A percentile compares a stretch with the other conserved stretches of the same genome.
Conservation (phyloP, 2,113 vertebrate genomes). For the Oryctolagus cuniculus region mOryCun1.1 NC_091448.1:18029501-18030000, state of each 20-base stretch:
- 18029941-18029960: background rate
- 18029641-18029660: conserved; percentile 51
- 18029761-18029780: background rate
- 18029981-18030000: background rate
- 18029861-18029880: background rate
- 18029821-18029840: background rate
- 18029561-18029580: background rate
- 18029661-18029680: conserved; percentile 64
- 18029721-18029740: conserved; percentile 54
- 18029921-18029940: too few species aligned
- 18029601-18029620: background rate
- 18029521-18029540: background rate
- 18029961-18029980: background rate
- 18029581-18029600: background rate
- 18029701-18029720: conserved; percentile 59
- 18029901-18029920: too few species aligned
- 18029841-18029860: background rate
- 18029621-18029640: conserved; percentile 74
- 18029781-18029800: background rate
- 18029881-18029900: background rate
- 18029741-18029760: conserved; percentile 32
- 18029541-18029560: background rate
- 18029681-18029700: conserved; percentile 74
- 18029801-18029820: background rate
- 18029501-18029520: background rate